phyloP scores from a whole-genome alignment of 2,888 invertebrate genomes.

The Hetaerina titia region DNA sequence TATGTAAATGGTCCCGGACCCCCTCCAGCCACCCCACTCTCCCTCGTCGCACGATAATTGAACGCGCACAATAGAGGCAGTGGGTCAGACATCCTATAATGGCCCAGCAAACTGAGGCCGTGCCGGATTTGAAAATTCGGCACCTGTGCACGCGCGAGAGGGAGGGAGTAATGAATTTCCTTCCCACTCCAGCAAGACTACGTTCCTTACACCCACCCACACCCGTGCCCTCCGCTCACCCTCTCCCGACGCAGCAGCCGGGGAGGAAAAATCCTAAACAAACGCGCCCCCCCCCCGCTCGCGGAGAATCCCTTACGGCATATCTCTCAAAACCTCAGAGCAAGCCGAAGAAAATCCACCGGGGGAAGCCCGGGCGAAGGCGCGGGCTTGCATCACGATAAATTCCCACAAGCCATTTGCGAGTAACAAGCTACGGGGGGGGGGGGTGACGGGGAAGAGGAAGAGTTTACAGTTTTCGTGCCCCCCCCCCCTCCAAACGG shows the following conservation, averaged over 20 bases:
- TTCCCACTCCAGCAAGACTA: not conserved
- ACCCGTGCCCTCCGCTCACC: no score
- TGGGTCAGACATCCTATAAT: not conserved
- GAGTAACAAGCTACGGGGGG: conserved; percentile 40
- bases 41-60: not conserved
- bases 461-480: not conserved
- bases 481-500: not conserved
- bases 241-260: no score
- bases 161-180: not conserved
- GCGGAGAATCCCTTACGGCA: not conserved
- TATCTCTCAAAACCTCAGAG: not conserved
- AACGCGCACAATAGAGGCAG: not conserved
- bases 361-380: not conserved
- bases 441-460: not conserved
- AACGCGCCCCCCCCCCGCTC: not conserved
- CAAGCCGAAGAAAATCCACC: not conserved
- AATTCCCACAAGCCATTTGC: conserved; percentile 54
- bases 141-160: not conserved
- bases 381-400: conserved; percentile 21
- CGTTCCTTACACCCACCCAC: no score
- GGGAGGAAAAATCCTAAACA: not conserved
- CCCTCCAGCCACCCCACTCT: not conserved
- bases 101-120: not conserved
- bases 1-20: no score
- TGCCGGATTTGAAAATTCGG: not conserved